A percentile compares a stretch with the other conserved stretches of the same genome.
These are phyloP conservation scores for Sycobia sp. DNA, from an alignment of 1,140 invertebrate species.

Conservation along the genomic window DNA sequence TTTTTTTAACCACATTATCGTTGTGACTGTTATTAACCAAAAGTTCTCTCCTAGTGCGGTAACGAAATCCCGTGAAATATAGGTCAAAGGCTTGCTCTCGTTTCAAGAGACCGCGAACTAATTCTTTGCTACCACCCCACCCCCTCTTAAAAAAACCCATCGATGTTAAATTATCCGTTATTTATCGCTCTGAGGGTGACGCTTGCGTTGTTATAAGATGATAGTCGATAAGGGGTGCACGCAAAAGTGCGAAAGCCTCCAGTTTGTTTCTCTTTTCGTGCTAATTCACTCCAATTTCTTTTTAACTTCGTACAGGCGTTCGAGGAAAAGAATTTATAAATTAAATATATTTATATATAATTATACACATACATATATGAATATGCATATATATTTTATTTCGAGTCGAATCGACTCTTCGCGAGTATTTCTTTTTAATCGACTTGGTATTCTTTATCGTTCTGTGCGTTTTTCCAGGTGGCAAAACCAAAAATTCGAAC, in stretches of 20 bases:
- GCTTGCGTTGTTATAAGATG: background rate
- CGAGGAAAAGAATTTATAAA: conserved; percentile 27
- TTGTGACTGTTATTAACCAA: no score
- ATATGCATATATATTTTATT: no score
- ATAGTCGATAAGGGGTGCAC: conserved; percentile 55
- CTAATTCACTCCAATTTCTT: conserved; percentile 39
- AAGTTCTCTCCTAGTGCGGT: no score
- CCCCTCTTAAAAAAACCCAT: no score
- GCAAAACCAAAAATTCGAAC: conserved; percentile 14
- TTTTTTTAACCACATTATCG: no score
- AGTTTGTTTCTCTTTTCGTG: conserved; percentile 42
- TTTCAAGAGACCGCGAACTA: no score
- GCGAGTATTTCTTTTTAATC: no score
- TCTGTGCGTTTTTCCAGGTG: conserved; percentile 18
- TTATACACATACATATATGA: no score
- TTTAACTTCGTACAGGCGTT: conserved; percentile 33
- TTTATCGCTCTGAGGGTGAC: background rate
- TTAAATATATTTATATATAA: no score
- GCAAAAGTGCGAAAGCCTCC: conserved; percentile 57
- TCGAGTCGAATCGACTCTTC: background rate
- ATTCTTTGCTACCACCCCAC: no score
- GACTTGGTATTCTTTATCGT: background rate
- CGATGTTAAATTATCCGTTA: background rate
- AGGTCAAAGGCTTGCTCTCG: no score
- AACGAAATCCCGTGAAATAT: no score